A percentile compares a stretch with the other conserved stretches of the same genome.
These are phyloP conservation scores for Cheirogaleus major DNA, from an alignment of 2,797 vertebrate genomes.

Conservation along the genomic window DNA sequence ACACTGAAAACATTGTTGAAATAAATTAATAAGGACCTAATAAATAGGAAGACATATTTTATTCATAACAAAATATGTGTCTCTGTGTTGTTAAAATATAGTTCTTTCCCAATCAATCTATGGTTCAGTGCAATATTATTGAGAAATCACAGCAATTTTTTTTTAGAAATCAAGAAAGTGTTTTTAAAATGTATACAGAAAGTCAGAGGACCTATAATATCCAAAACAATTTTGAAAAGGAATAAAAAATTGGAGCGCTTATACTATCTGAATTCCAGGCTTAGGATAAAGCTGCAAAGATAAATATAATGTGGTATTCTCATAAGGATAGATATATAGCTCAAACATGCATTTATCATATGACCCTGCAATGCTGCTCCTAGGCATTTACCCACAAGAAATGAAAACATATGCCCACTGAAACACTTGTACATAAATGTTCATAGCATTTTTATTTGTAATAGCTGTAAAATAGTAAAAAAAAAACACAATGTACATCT, in stretches of 20 bases:
- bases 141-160: neutral
- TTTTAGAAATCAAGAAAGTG: neutral
- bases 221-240: neutral
- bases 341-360: neutral
- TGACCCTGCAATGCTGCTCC: neutral
- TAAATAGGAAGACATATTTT: neutral
- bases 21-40: neutral
- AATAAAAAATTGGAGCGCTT: neutral
- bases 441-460: slow-evolving; percentile 27
- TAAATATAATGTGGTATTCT: neutral
- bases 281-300: neutral
- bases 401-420: neutral
- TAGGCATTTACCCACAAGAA: neutral
- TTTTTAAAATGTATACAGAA: neutral
- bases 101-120: neutral
- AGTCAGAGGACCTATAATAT: neutral
- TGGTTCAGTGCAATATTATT: neutral
- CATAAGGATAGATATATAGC: neutral
- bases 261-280: neutral
- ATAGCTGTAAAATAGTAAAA: neutral
- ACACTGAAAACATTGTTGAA: neutral
- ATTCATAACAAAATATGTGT: neutral
- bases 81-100: neutral
- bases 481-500: neutral
- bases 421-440: neutral